These are phyloP conservation scores for Desoria tigrina DNA, from an alignment of 2,888 invertebrate species.

Conservation along the genomic window DNA sequence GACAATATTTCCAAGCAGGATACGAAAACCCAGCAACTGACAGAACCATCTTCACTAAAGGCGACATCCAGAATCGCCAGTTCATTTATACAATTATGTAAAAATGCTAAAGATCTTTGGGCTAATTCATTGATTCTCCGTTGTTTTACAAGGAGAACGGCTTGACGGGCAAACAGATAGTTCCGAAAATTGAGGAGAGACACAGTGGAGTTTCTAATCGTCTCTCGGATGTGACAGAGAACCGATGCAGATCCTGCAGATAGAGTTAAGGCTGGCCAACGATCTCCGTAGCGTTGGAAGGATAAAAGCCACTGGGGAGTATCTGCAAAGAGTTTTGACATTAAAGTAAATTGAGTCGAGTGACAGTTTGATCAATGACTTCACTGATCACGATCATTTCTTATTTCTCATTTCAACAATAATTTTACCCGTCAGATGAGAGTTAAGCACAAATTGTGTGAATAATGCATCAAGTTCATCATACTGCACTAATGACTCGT, in stretches of 20 bases:
- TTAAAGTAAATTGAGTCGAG: slow-evolving; percentile 14
- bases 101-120: slow-evolving; percentile 81
- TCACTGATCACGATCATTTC: too few relatives aligned
- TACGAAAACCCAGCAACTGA: slow-evolving; percentile 89
- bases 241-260: slow-evolving; percentile 41
- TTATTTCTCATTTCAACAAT: not conserved
- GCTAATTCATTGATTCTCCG: slow-evolving; percentile 66
- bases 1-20: slow-evolving; percentile 85
- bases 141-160: slow-evolving; percentile 51
- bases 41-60: slow-evolving; percentile 73
- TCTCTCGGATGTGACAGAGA: slow-evolving; percentile 48
- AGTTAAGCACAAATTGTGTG: slow-evolving; percentile 92
- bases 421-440: slow-evolving; percentile 70
- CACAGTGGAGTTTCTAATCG: slow-evolving; percentile 50
- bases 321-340: slow-evolving; percentile 60
- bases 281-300: slow-evolving; percentile 76
- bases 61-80: slow-evolving; percentile 76
- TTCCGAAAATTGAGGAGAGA: slow-evolving; percentile 85
- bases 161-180: slow-evolving; percentile 79
- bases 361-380: too few relatives aligned
- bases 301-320: slow-evolving; percentile 80
- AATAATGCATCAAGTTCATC: slow-evolving; percentile 96
- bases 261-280: slow-evolving; percentile 79
- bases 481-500: slow-evolving; percentile 93
- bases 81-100: slow-evolving; percentile 86